Percentiles rank a stretch among this genome's conserved stretches.
These are phyloP conservation scores for Ailurus styani DNA, from an alignment of 2,113 vertebrate genomes.

Conservation along the genomic window DNA sequence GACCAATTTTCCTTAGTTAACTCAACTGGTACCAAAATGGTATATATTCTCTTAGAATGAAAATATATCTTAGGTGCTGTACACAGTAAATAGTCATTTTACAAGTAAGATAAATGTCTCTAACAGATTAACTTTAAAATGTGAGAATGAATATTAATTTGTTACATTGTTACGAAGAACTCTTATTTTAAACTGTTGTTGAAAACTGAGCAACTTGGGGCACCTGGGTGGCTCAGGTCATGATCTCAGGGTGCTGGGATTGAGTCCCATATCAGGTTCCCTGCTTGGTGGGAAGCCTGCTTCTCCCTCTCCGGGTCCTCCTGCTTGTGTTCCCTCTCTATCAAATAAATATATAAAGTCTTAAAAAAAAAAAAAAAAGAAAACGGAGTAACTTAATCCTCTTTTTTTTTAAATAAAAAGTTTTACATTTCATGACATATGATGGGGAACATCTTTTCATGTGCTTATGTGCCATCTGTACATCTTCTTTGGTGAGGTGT, in stretches of 20 bases:
- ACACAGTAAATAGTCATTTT: not conserved
- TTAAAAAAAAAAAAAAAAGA: too few relatives aligned
- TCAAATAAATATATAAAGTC: too few relatives aligned
- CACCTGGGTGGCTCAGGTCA: too few relatives aligned
- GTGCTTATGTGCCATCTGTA: not conserved
- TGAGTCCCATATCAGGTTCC: too few relatives aligned
- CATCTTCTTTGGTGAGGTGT: not conserved
- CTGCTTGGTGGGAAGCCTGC: too few relatives aligned
- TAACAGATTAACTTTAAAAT: not conserved
- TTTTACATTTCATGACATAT: not conserved
- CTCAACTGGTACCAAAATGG: not conserved
- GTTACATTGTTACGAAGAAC: not conserved
- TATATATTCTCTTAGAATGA: not conserved
- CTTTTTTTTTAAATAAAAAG: not conserved
- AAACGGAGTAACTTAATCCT: not conserved
- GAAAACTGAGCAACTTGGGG: not conserved
- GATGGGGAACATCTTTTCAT: not conserved
- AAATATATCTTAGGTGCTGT: not conserved
- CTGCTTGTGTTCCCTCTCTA: too few relatives aligned
- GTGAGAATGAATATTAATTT: not conserved
- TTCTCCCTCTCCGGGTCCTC: too few relatives aligned
- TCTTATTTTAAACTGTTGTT: not conserved
- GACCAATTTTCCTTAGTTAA: conserved; percentile 3
- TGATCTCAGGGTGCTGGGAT: too few relatives aligned
- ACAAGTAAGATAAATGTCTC: not conserved